These are phyloP conservation scores for Tapirus terrestris DNA, from an alignment of 2,113 vertebrate species.

Conservation along the genomic window DNA sequence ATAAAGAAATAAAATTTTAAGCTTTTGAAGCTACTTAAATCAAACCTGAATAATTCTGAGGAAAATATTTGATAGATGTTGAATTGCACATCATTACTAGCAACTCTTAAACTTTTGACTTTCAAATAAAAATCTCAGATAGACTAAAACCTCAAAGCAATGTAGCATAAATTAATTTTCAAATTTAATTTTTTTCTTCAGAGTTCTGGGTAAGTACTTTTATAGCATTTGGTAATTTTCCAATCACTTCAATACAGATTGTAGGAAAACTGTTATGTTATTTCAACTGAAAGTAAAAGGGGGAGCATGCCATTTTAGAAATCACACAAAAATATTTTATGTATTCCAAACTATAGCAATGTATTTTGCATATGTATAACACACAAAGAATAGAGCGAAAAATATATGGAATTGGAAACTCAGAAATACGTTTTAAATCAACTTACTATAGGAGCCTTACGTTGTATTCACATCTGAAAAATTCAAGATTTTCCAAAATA, in stretches of 20 bases:
- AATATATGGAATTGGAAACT: not conserved
- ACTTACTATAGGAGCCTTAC: not conserved
- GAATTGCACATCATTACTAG: not conserved
- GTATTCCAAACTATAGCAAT: slow-evolving; percentile 27
- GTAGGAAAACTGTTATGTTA: not conserved
- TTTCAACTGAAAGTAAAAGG: slow-evolving; percentile 39
- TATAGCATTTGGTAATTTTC: slow-evolving; percentile 53
- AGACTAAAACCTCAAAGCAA: slow-evolving; percentile 40
- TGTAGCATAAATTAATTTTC: slow-evolving; percentile 35
- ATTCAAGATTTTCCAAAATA: slow-evolving; percentile 27
- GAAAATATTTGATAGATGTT: slow-evolving; percentile 16
- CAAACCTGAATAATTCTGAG: slow-evolving; percentile 34
- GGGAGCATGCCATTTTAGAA: not conserved
- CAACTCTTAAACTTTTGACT: slow-evolving; percentile 38
- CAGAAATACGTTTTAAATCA: slow-evolving; percentile 5
- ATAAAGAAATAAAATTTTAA: slow-evolving; percentile 44
- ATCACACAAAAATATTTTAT: slow-evolving; percentile 25
- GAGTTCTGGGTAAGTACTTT: slow-evolving; percentile 26
- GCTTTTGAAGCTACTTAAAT: slow-evolving; percentile 25
- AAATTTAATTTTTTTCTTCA: slow-evolving; percentile 40
- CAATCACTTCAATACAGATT: not conserved
- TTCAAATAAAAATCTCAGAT: slow-evolving; percentile 41
- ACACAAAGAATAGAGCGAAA: not conserved
- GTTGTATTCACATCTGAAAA: not conserved
- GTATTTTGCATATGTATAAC: not conserved